Evolutionary conservation across 2,113 vertebrate species (phyloP).

Genomic region (Xyrauchen texanus): DNA sequence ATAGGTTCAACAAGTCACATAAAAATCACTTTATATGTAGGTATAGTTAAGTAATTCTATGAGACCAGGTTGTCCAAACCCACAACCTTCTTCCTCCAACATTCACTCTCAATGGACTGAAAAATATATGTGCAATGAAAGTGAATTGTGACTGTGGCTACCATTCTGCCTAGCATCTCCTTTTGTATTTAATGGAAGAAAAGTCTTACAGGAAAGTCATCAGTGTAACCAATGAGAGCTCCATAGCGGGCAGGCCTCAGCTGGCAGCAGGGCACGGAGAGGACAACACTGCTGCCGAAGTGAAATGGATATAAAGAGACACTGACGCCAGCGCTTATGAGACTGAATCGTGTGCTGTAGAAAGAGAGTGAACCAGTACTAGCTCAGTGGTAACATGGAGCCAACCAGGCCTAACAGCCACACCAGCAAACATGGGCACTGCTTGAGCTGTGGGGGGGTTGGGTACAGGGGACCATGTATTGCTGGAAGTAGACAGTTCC

Average conservation of each 20-base stretch:
- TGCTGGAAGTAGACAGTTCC: conserved; percentile 71
- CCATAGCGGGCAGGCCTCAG: conserved; percentile 8
- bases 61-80: too few relatives aligned
- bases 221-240: not conserved
- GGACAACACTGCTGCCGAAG: conserved; percentile 19
- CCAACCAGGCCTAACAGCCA: conserved; percentile 41
- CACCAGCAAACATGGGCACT: conserved; percentile 68
- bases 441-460: conserved; percentile 44
- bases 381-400: conserved; percentile 67
- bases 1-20: too few relatives aligned
- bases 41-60: too few relatives aligned
- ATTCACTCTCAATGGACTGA: too few relatives aligned
- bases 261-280: not conserved
- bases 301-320: conserved; percentile 24
- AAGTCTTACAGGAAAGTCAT: too few relatives aligned
- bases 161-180: too few relatives aligned
- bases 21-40: too few relatives aligned
- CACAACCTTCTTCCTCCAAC: too few relatives aligned
- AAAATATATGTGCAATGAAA: too few relatives aligned
- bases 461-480: conserved; percentile 66
- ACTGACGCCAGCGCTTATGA: conserved; percentile 11
- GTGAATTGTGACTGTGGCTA: too few relatives aligned
- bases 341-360: not conserved
- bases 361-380: conserved; percentile 9
- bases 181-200: too few relatives aligned